These are phyloP conservation scores for Trichomycterus rosablanca DNA, from an alignment of 2,113 vertebrate genomes.

Conservation along the genomic window DNA sequence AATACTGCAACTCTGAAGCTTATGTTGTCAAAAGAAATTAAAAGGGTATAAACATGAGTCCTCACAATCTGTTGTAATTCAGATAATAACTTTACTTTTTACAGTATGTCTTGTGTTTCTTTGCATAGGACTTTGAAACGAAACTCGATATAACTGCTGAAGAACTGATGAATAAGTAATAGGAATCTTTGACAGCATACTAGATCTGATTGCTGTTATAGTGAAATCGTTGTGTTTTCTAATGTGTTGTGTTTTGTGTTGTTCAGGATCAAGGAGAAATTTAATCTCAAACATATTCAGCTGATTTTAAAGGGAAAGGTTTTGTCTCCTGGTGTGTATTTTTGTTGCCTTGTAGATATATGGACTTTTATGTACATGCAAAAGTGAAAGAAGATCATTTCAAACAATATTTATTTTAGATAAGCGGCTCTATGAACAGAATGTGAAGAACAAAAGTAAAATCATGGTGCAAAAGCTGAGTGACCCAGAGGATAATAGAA, in stretches of 20 bases:
- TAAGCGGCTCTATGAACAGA: constrained; percentile 77
- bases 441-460: constrained; percentile 84
- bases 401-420: constrained; percentile 58
- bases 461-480: constrained; percentile 84
- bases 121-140: constrained; percentile 67
- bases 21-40: constrained; percentile 67
- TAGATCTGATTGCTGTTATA: not conserved
- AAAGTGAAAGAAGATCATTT: not conserved
- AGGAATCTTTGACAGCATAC: not conserved
- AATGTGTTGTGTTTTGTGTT: not conserved
- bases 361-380: not conserved
- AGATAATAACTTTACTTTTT: no score
- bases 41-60: no score
- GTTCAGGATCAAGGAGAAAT: constrained; percentile 56
- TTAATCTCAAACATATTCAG: constrained; percentile 55
- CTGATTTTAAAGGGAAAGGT: constrained; percentile 65
- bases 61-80: not conserved
- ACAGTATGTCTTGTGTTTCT: not conserved
- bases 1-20: constrained; percentile 83
- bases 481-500: constrained; percentile 68
- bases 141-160: constrained; percentile 76
- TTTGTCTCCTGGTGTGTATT: constrained; percentile 56
- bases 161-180: constrained; percentile 81
- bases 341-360: not conserved
- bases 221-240: not conserved